These are phyloP conservation scores for Cheilosia urbana DNA, from an alignment of 2,888 invertebrate species.

Conservation along the genomic window DNA sequence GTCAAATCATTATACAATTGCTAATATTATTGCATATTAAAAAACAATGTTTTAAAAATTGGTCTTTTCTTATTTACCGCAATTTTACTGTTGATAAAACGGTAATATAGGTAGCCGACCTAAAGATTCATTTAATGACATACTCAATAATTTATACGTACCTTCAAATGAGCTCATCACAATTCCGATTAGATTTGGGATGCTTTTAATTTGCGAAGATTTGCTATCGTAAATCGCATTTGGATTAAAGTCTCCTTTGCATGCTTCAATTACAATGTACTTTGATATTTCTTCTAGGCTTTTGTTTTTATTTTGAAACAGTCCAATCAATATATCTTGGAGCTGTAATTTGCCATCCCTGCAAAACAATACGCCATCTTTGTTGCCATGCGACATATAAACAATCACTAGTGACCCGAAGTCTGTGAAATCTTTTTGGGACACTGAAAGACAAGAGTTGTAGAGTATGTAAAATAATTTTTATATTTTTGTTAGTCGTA, in stretches of 20 bases:
- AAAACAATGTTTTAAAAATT: too few species aligned
- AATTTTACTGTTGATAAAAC: too few species aligned
- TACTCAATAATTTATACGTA: neutral
- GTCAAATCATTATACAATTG: too few species aligned
- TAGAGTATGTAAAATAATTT: neutral
- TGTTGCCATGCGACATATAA: constrained; percentile 40
- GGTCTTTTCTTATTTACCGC: too few species aligned
- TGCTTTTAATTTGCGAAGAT: neutral
- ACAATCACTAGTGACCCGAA: constrained; percentile 19
- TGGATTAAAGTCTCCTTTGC: constrained; percentile 8
- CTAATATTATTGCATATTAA: too few species aligned
- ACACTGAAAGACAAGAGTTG: constrained; percentile 18
- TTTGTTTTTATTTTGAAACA: constrained; percentile 11
- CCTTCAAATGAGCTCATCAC: neutral
- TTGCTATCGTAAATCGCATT: neutral
- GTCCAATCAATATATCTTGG: neutral
- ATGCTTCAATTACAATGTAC: constrained; percentile 37
- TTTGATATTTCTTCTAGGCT: constrained; percentile 21
- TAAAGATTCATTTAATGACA: too few species aligned
- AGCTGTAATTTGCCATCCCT: constrained; percentile 22
- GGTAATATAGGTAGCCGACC: too few species aligned
- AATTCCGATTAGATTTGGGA: neutral
- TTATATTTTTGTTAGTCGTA: neutral
- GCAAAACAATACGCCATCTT: constrained; percentile 10
- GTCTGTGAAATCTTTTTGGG: constrained; percentile 3